Base-by-base conservation (phyloP, 2,113 vertebrate species). In the Neoarius graeffei region DNA sequence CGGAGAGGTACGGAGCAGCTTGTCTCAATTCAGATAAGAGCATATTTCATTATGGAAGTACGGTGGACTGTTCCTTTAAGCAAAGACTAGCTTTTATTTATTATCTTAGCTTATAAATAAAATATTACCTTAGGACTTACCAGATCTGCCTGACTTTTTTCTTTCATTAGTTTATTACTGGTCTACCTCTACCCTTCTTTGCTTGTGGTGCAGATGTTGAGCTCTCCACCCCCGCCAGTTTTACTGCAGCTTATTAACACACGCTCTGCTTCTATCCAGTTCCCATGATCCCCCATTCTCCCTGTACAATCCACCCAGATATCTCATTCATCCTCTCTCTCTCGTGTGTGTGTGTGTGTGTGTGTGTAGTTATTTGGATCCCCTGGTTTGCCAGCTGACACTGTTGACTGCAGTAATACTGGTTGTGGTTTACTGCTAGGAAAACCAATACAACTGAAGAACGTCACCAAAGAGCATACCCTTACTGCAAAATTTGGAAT, bases 331-430 rank as follows among this genome's bases (percentile, higher is more conserved):
- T 59, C 14, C 17, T 62, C 17, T 62, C 17, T 74, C 30, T 74
- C 2, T 74, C 14, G 20, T 60, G 74, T 69, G 48, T 87, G 7
- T 27, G 20, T 84, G 48, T 64, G 19, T 84, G n/a, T 84, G 5
- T 88, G 11, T 91, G 52, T 73, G 86, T 86, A 99, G 97, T 95
- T 98, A 91, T 25, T 88, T 87, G 96, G 95, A 89, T 94, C 93
- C 87, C 88, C 96, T 89, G 93, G 94, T 64, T 92, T 96, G 85
- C 93, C 95, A 23, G 30, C 93, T 1, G 96, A 95, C 59, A 64
- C 84, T 5, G 93, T 94, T 69, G 97, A 99, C 93, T 99, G 96
- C 87, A 98, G 97, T 92, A 96, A 93, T 91, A 95, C 95, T 20
- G 97, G 97, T 87, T 93, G 94, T 20, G 98, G 96, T 74, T 93